Evolutionary conservation across 2,113 vertebrate genomes (phyloP).

Genomic region (Hemibagrus wyckioides): DNA sequence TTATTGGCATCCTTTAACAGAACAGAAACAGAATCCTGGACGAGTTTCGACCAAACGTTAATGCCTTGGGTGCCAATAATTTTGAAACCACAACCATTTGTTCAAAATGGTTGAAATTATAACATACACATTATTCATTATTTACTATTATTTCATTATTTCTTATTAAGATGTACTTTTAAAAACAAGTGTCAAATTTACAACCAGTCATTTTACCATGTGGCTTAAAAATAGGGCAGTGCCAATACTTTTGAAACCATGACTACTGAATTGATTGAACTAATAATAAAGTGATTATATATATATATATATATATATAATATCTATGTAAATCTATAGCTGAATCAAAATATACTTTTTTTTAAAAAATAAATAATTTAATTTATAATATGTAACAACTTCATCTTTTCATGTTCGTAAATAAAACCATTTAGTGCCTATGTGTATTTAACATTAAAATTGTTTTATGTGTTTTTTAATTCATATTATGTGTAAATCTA

Average conservation of each 20-base stretch:
- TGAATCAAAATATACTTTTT: neutral
- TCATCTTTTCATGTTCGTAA: neutral
- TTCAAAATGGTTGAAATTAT: neutral
- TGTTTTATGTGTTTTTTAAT: neutral
- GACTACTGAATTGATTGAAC: too few relatives aligned
- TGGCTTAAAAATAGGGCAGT: neutral
- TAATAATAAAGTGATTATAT: neutral
- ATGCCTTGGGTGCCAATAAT: neutral
- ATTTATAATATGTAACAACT: neutral
- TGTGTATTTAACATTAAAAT: neutral
- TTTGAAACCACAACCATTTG: neutral
- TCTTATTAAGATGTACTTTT: neutral
- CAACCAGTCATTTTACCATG: neutral
- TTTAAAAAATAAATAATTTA: neutral
- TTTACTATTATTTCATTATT: too few relatives aligned
- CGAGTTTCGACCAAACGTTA: neutral
- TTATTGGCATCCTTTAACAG: neutral
- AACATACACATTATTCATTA: neutral
- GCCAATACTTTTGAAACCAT: neutral
- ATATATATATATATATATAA: too few relatives aligned
- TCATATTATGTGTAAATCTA: neutral
- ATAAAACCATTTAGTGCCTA: neutral
- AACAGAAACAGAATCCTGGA: neutral
- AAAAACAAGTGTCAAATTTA: too few relatives aligned
- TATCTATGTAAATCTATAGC: neutral